These are phyloP conservation scores for Micromys minutus DNA, from an alignment of 2,113 vertebrate genomes.

Conservation along the genomic window DNA sequence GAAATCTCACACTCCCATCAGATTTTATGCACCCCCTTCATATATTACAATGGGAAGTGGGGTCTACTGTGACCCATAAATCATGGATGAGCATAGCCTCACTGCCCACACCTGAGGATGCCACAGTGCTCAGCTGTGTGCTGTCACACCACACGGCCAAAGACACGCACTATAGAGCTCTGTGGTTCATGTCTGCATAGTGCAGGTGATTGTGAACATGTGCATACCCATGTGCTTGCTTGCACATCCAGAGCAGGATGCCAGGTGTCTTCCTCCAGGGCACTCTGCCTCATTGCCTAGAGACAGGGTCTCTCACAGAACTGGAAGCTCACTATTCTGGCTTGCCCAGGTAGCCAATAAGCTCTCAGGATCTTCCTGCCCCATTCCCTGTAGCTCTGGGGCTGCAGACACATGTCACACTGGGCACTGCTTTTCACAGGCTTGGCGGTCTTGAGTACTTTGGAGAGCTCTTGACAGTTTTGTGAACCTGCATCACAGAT, in stretches of 20 bases:
- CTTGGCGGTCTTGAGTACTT: not conserved
- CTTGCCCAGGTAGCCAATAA: not conserved
- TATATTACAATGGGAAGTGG: not conserved
- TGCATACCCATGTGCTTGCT: not conserved
- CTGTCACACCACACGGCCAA: fast-evolving
- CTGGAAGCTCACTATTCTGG: not conserved
- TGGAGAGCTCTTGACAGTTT: not conserved
- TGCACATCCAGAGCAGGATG: not conserved
- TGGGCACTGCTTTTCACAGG: not conserved
- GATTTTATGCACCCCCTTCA: not conserved
- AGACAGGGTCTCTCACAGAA: not conserved
- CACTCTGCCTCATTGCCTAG: not conserved
- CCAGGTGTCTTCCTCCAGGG: not conserved
- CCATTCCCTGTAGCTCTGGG: too few species aligned
- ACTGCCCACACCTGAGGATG: too few species aligned
- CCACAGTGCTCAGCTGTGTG: fast-evolving
- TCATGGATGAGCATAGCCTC: fast-evolving
- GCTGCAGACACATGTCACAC: not conserved
- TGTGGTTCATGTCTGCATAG: not conserved
- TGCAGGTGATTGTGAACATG: not conserved
- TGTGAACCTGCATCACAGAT: not conserved
- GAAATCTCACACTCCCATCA: too few species aligned
- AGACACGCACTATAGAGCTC: fast-evolving
- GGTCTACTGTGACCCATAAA: not conserved
- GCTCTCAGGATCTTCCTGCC: not conserved